A percentile compares a stretch with the other conserved stretches of the same genome.
Conservation (phyloP, 2,888 invertebrate genomes). For the Ormia ochracea region DNA sequence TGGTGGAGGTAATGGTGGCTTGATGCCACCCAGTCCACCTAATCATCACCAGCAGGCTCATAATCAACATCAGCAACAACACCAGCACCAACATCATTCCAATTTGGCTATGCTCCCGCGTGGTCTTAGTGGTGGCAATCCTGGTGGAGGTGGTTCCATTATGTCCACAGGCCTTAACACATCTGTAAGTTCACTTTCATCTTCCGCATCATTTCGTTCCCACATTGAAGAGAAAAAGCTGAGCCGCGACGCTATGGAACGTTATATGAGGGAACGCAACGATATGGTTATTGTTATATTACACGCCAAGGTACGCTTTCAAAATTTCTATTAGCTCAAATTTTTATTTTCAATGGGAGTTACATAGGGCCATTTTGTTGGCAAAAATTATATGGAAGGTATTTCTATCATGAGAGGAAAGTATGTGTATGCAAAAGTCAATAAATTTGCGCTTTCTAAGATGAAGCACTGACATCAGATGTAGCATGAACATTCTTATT, state of each 20-base stretch:
- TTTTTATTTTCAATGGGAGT: too few relatives aligned
- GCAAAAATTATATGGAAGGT: too few relatives aligned
- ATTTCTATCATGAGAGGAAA: too few relatives aligned
- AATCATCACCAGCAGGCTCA: constrained; percentile 65
- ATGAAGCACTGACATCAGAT: too few relatives aligned
- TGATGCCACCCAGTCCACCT: constrained; percentile 67
- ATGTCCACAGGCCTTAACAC: constrained; percentile 63
- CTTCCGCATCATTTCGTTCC: constrained; percentile 70
- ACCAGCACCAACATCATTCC: constrained; percentile 68
- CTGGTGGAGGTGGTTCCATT: constrained; percentile 61
- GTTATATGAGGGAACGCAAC: constrained; percentile 94
- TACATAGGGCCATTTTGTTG: too few relatives aligned
- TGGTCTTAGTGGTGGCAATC: constrained; percentile 57
- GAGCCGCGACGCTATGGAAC: constrained; percentile 86
- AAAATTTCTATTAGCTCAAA: neutral
- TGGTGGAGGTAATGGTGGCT: constrained; percentile 59
- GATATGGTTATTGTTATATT: constrained; percentile 98
- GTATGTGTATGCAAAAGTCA: too few relatives aligned
- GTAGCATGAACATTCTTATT: too few relatives aligned
- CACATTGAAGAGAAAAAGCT: constrained; percentile 83
- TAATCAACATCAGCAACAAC: constrained; percentile 68
- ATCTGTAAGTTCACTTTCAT: constrained; percentile 64
- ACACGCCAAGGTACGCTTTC: constrained; percentile 87
- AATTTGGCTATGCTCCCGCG: constrained; percentile 73
- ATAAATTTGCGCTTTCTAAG: too few relatives aligned